Base-by-base conservation (phyloP, 2,113 vertebrate species). In the Grammomys surdaster region DNA sequence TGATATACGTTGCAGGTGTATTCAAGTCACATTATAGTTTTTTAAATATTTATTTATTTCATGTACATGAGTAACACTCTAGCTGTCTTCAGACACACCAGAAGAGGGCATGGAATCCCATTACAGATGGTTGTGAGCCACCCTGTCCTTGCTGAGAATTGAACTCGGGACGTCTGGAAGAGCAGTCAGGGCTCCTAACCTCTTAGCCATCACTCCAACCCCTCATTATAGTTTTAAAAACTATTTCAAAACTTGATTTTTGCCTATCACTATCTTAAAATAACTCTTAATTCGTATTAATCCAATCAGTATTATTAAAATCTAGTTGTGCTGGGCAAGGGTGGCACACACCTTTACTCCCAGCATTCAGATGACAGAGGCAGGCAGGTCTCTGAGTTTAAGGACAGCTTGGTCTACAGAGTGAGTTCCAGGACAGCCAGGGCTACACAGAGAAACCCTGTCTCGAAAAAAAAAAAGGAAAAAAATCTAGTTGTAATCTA, bases 21-120 rank as follows among this genome's bases (percentile, higher is more conserved):
- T 91, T 95, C 72, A 93, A 96, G n/a, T 86, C 77, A 93, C n/a
- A 80, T 76, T 56, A 72, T 24, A 94, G 48, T 73, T 94, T n/a
- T 67, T 69, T 31, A 67, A 69, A 16, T 69, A 69, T 16, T 16
- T 69, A 69, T 69, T 36, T 69, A 36, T 69, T 69, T 36, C 12
- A 14, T 36, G 31, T 36, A 69, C 31, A 69, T 69, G 5, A 69
- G 33, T 69, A 69, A 67, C 31, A 69, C 67, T 69, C 13, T 69
- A 16, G 67, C 31, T 69, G 31, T 69, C 31, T 69, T 36, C 67
- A 69, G 67, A 36, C 13, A 36, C 13, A 36, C 31, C 67, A 69
- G 67, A 69, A 69, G 67, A 69, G 13, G 31, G 13, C 67, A 69
- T 69, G 1, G 0, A 14, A 69, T 69, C 31, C 13, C 67, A 69